phyloP scores from a whole-genome alignment of 1,140 invertebrate species.

The Ephestia elutella region DNA sequence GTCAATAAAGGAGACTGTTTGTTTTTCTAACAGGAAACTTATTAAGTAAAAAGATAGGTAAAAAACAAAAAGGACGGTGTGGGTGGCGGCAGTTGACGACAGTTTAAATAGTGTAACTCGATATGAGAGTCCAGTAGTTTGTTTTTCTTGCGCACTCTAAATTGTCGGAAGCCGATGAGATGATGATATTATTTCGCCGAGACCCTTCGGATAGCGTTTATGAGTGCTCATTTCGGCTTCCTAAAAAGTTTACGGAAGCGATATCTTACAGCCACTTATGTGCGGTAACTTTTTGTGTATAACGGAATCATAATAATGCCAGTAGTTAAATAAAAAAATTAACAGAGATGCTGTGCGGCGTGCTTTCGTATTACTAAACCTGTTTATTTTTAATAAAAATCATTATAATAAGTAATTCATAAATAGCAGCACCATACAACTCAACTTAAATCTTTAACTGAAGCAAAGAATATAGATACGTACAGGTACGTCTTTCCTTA shows the following conservation, averaged over 20 bases:
- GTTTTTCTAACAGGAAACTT: constrained; percentile 72
- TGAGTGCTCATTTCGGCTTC: constrained; percentile 20
- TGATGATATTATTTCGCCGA: constrained; percentile 44
- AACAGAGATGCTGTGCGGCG: background rate
- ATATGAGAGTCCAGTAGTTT: constrained; percentile 58
- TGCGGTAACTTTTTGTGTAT: constrained; percentile 17
- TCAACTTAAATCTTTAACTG: too few relatives aligned
- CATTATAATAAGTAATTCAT: too few relatives aligned
- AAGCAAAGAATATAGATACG: too few relatives aligned
- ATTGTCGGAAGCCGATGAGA: constrained; percentile 50
- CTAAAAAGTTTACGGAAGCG: constrained; percentile 35
- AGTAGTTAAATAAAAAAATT: background rate
- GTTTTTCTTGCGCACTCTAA: constrained; percentile 53
- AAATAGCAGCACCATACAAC: too few relatives aligned
- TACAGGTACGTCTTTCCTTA: too few relatives aligned
- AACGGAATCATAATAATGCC: constrained; percentile 7
- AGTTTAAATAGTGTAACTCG: constrained; percentile 67
- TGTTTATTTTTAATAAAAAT: too few relatives aligned
- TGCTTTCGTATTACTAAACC: too few relatives aligned
- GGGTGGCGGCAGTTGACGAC: constrained; percentile 67
- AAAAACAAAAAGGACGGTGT: constrained; percentile 56
- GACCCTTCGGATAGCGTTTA: constrained; percentile 27
- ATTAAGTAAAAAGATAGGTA: constrained; percentile 61
- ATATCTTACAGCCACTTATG: constrained; percentile 27
- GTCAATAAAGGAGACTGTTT: constrained; percentile 66